Evolutionary conservation across 2,113 vertebrate genomes (phyloP).

Genomic region (Heterocephalus glaber): DNA sequence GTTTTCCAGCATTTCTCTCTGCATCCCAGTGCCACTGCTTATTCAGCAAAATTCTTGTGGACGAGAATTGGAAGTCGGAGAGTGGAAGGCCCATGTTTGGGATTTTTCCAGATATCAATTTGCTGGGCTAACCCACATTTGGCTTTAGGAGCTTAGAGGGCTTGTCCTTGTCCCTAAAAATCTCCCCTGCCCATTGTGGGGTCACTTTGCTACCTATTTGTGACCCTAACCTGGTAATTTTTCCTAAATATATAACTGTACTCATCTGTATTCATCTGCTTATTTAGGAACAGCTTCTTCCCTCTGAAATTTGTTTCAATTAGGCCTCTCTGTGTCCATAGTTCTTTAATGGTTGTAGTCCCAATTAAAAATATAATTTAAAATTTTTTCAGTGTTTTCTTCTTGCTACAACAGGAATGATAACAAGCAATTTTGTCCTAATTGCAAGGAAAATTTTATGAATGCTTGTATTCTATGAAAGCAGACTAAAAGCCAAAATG

Average conservation of each 20-base stretch:
- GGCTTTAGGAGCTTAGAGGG: neutral
- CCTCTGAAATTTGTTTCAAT: neutral
- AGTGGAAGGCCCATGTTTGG: neutral
- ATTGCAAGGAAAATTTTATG: neutral
- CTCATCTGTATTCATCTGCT: neutral
- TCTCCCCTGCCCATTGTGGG: neutral
- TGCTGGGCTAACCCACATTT: constrained; percentile 4
- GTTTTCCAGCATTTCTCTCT: neutral
- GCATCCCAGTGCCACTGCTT: neutral
- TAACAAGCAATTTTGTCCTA: neutral
- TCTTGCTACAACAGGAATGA: neutral
- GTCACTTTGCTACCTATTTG: neutral
- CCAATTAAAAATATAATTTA: neutral
- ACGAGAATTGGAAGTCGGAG: neutral
- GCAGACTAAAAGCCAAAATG: neutral
- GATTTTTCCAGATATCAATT: neutral
- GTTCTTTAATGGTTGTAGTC: neutral
- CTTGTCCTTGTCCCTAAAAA: constrained; percentile 2
- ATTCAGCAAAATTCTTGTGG: neutral
- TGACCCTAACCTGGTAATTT: neutral
- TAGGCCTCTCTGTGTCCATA: neutral
- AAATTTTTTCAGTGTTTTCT: neutral
- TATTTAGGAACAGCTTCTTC: neutral
- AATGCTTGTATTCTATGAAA: neutral
- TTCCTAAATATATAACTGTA: neutral